phyloP scores from a whole-genome alignment of 2,797 vertebrate genomes.

The Mus spretus region DNA sequence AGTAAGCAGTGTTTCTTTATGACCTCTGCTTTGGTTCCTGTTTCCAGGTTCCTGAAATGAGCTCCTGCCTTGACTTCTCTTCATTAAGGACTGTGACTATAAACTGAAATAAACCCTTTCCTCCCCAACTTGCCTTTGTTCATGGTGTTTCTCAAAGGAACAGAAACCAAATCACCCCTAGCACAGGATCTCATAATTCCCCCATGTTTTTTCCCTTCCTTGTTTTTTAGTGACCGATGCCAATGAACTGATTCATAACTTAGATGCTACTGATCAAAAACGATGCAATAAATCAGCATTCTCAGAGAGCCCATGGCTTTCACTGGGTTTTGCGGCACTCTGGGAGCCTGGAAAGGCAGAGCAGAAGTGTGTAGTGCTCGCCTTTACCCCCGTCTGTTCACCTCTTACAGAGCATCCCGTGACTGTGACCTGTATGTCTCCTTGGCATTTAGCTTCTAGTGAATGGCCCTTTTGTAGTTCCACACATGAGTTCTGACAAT shows the following conservation, averaged over 20 bases:
- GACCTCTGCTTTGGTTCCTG: not conserved
- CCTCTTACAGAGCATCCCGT: not conserved
- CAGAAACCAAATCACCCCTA: not conserved
- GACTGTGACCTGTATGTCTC: not conserved
- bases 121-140: not conserved
- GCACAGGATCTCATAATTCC: not conserved
- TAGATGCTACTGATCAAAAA: not conserved
- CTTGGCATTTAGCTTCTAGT: not conserved
- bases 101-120: not conserved
- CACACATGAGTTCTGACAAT: not conserved
- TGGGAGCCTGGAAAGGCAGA: not conserved
- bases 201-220: not conserved
- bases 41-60: not conserved
- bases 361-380: not conserved
- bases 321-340: not conserved
- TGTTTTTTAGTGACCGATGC: conserved; percentile 38
- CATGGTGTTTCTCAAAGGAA: no score
- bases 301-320: not conserved
- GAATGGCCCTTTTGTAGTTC: not conserved
- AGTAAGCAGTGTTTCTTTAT: not conserved
- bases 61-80: not conserved
- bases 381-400: not conserved
- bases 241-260: not conserved
- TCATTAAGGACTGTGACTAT: not conserved
- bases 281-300: not conserved